A percentile compares a stretch with the other conserved stretches of the same genome.
phyloP scores from a whole-genome alignment of 2,888 invertebrate species.

The Emesis furor region DNA sequence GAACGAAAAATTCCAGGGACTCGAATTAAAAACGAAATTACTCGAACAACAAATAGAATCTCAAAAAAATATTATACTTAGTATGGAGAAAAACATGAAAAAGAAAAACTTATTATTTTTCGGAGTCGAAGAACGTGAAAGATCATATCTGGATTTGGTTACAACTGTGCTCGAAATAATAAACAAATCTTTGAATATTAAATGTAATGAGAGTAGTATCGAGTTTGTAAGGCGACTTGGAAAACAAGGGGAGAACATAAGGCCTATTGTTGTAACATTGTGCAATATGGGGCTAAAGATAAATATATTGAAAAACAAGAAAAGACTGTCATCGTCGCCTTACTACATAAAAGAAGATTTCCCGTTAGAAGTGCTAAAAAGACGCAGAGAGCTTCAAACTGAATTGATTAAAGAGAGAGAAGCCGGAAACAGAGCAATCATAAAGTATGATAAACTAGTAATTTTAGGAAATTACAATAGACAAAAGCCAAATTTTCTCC shows the following conservation, averaged over 20 bases:
- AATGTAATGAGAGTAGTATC: background rate
- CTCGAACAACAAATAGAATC: background rate
- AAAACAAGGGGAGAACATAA: background rate
- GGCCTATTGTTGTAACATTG: background rate
- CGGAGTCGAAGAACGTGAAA: background rate
- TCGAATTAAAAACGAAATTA: slow-evolving; percentile 58
- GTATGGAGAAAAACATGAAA: background rate
- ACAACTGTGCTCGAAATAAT: background rate
- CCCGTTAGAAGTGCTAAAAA: background rate
- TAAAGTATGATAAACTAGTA: background rate
- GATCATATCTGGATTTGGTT: background rate
- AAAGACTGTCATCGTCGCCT: background rate
- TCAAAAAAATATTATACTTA: background rate
- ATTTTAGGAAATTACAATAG: too few species aligned
- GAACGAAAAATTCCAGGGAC: slow-evolving; percentile 62
- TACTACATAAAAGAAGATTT: slow-evolving; percentile 3
- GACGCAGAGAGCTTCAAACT: background rate
- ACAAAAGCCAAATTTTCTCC: too few species aligned
- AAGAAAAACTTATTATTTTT: background rate
- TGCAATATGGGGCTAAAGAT: background rate
- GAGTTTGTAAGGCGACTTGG: background rate
- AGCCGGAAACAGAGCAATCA: background rate
- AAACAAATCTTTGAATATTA: background rate
- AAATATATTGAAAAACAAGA: background rate
- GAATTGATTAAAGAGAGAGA: background rate